These are phyloP conservation scores for Microcebus tavaratra DNA, from an alignment of 2,113 vertebrate genomes.

Conservation along the genomic window DNA sequence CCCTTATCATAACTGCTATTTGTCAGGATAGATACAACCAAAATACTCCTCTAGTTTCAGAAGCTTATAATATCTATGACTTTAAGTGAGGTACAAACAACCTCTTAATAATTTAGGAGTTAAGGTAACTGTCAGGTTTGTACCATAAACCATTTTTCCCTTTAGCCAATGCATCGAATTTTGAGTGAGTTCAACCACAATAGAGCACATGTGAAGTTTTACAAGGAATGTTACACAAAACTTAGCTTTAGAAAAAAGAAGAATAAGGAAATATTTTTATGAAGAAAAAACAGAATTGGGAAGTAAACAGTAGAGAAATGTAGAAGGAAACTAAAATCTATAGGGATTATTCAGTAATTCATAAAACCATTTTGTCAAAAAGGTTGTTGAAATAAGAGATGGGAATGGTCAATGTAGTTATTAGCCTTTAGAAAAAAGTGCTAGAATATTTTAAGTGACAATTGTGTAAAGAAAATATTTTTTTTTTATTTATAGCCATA, in stretches of 20 bases:
- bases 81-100: neutral
- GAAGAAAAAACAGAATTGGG: neutral
- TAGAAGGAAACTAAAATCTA: neutral
- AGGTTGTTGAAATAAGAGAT: neutral
- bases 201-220: neutral
- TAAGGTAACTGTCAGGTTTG: neutral
- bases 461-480: neutral
- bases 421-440: neutral
- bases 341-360: neutral
- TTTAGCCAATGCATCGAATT: neutral
- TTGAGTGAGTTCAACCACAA: neutral
- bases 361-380: neutral
- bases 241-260: neutral
- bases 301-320: neutral
- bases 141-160: neutral
- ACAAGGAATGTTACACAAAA: neutral
- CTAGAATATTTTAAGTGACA: neutral
- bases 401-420: neutral
- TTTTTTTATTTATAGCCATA: neutral
- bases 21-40: neutral
- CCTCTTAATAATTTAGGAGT: neutral
- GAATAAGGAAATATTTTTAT: neutral
- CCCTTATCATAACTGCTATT: neutral
- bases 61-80: neutral
- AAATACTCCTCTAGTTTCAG: neutral